Base-by-base conservation (phyloP, 2,113 vertebrate species). In the Pavo muticus region DNA sequence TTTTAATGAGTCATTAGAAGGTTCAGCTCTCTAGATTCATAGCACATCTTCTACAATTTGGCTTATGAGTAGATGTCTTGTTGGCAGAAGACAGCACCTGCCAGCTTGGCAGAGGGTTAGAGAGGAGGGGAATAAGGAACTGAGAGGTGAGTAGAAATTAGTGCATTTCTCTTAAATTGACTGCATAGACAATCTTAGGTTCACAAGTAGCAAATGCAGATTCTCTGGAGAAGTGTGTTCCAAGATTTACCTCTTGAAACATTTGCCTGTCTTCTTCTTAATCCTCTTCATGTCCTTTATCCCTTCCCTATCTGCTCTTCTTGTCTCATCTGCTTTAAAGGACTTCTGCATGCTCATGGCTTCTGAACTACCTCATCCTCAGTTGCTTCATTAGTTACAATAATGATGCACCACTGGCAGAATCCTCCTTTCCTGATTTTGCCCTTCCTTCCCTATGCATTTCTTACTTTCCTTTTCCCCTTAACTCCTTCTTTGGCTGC, bases 21-120 rank as follows among this genome's bases (percentile, higher is more conserved):
- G 32, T 71, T 83, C 29, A 80, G 23, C 17, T 91, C 37, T 94
- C 83, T 16, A 74, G 42, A 88, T 90, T 77, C 54, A 50, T 80
- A 77, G 42, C 60, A 30, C 39, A 68, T 73, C 59, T 7, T 92
- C 40, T 90, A 21, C 78, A 42, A 68, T 50, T 88, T 93, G 87
- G 91, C 42, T 90, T 60, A 78, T 45, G 61, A 60, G 50, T 80
- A 68, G 76, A 56, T 56, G 40, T 48, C 88, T 63, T 71, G 15
- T 92, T 68, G 89, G 71, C 64, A 91, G 63, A 91, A 89, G 54
- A 63, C 20, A 87, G 52, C 37, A 90, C 65, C 32, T 90, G 76
- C 10, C 83, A 93, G 32, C 73, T 10, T 95, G 79, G 47, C 72
- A 93, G 29, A 64, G 32, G 37, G 21, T 56, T 84, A 68, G 47